Conservation (phyloP, 2,113 vertebrate species). For the Prunella fulvescens region DNA sequence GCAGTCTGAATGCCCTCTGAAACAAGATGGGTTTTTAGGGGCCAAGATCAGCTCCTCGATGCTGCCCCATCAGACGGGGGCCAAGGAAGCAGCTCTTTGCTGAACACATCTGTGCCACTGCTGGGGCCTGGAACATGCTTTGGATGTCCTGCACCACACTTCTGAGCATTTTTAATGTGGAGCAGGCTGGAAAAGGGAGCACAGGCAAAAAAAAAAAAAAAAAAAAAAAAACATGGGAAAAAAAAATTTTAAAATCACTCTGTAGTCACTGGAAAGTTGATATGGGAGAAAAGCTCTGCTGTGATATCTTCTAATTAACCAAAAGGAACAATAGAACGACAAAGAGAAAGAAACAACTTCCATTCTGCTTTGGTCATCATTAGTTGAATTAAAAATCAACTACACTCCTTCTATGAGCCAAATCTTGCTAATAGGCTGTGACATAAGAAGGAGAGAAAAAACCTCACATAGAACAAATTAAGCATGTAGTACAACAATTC, state of each 20-base stretch:
- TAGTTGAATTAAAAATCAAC: neutral
- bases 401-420: neutral
- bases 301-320: neutral
- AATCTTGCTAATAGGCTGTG: neutral
- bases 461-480: neutral
- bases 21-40: accelerated
- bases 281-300: neutral
- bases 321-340: neutral
- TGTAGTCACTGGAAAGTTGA: neutral
- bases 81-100: neutral
- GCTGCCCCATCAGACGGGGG: accelerated
- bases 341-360: neutral
- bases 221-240: neutral
- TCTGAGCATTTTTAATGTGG: neutral
- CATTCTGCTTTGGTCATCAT: neutral
- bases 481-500: neutral
- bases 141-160: neutral
- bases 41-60: neutral
- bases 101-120: neutral
- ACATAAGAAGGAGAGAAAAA: accelerated
- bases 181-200: neutral
- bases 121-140: accelerated
- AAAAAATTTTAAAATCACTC: too few species aligned
- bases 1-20: neutral
- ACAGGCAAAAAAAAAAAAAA: neutral